phyloP scores from a whole-genome alignment of 2,888 invertebrate genomes.

The Ptychoptera albimana region DNA sequence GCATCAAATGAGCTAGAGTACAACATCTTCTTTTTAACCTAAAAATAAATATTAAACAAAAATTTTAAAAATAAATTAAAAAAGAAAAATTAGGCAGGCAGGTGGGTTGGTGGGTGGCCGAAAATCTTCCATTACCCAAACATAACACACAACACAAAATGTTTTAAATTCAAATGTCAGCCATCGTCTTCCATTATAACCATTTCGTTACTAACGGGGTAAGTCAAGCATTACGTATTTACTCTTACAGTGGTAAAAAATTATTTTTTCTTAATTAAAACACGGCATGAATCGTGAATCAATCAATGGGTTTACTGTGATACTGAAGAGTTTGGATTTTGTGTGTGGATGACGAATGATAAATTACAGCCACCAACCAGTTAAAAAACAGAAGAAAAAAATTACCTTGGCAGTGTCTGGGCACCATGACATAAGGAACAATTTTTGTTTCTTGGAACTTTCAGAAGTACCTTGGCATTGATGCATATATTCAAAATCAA shows the following conservation, averaged over 20 bases:
- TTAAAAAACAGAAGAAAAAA: slow-evolving; percentile 18
- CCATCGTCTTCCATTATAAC: too few species aligned
- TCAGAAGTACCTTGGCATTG: slow-evolving; percentile 94
- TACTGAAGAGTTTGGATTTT: background rate
- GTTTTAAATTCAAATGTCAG: background rate
- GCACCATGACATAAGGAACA: slow-evolving; percentile 98
- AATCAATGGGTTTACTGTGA: too few species aligned
- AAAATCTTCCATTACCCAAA: too few species aligned
- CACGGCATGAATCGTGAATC: too few species aligned
- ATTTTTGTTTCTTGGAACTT: slow-evolving; percentile 93
- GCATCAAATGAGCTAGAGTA: slow-evolving; percentile 94
- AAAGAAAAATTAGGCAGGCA: too few species aligned
- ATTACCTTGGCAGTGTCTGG: slow-evolving; percentile 91
- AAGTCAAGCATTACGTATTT: background rate
- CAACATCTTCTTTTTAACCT: slow-evolving; percentile 72
- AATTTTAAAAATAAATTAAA: background rate
- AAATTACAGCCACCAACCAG: too few species aligned
- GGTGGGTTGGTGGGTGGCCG: too few species aligned
- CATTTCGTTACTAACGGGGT: background rate
- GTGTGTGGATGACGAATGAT: too few species aligned
- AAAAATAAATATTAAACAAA: slow-evolving; percentile 6
- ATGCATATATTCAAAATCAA: slow-evolving; percentile 96
- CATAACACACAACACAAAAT: too few species aligned
- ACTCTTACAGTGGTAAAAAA: background rate
- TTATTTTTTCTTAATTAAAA: too few species aligned